Evolutionary conservation across 2,797 vertebrate species (phyloP), one percentile per base, ranked within the genome.

Genomic region (Darevskia mixta): DNA sequence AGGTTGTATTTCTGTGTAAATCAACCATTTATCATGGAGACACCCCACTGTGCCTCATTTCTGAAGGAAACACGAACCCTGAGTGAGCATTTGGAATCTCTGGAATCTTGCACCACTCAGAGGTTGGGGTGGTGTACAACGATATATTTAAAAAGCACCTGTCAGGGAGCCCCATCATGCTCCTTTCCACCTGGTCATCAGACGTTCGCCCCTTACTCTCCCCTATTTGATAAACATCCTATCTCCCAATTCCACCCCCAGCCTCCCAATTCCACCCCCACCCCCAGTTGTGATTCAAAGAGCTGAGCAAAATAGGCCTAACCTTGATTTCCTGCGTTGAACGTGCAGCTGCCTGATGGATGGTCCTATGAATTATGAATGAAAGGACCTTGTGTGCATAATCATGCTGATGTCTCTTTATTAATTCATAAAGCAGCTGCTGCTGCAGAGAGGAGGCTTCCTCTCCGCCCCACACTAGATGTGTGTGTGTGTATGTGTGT

Each of bases 391-490:
- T 67, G 87, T 91, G 79, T 95, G 92, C 93, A 95, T 96, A 96
- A 95, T 95, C 92, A 96, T 95, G 91, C 71, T n/a, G 85, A 29
- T 91, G 67, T 92, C 86, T 93, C 82, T 93, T 97, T 96, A 96
- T 96, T 97, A 97, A 97, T 97, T 97, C 94, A 97, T 96, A 93
- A 96, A 90, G 89, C 95, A 96, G 92, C 92, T 96, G 95, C 88
- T 95, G 81, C 90, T 92, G 77, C 83, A 83, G 90, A 77, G 92
- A 85, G 87, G 90, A 58, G 81, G 17, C 55, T 90, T 82, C 8
- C 18, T 90, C 93, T 92, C 88, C 94, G 95, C 88, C 92, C 88
- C 9, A 80, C 61, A 45, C n/a, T 77, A 90, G 15, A 55, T 73
- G 0, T 18, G 3, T 29, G 49, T 49, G 49, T 13, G 45, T 3